phyloP scores from a whole-genome alignment of 2,888 invertebrate species.

The Drosophila dives region DNA sequence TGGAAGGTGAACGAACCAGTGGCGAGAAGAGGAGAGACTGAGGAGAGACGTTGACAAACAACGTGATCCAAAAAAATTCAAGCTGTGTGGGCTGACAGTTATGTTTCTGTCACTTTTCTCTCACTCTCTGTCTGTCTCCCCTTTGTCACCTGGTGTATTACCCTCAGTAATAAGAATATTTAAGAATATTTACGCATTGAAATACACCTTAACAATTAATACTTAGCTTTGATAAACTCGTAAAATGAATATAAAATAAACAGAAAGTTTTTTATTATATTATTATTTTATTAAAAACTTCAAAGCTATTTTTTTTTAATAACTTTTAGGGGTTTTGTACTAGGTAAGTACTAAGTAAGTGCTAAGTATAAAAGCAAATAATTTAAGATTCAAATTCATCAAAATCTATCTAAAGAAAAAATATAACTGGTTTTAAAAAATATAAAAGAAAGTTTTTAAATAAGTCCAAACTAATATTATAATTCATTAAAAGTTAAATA shows the following conservation, averaged over 20 bases:
- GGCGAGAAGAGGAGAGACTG: conserved; percentile 10
- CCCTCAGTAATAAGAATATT: conserved; percentile 29
- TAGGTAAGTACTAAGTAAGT: too few species aligned
- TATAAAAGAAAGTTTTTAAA: background rate
- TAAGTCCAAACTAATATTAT: background rate
- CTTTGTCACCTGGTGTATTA: background rate
- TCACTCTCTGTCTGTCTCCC: background rate
- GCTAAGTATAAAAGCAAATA: background rate
- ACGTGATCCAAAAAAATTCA: conserved; percentile 35
- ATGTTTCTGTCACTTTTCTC: background rate
- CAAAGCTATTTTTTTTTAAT: background rate
- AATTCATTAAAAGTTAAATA: background rate
- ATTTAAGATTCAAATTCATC: background rate
- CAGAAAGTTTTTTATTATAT: background rate
- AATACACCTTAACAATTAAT: conserved; percentile 9
- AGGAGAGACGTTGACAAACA: conserved; percentile 30
- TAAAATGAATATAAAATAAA: background rate
- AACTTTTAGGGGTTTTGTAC: background rate
- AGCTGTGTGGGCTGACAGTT: conserved; percentile 57
- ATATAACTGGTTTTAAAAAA: background rate
- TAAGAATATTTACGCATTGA: conserved; percentile 9
- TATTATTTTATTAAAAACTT: too few species aligned
- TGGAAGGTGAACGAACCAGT: conserved; percentile 71
- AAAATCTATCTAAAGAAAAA: background rate
- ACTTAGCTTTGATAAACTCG: background rate